Conservation (phyloP, 1,140 invertebrate species). For the Drosophila miranda region DNA sequence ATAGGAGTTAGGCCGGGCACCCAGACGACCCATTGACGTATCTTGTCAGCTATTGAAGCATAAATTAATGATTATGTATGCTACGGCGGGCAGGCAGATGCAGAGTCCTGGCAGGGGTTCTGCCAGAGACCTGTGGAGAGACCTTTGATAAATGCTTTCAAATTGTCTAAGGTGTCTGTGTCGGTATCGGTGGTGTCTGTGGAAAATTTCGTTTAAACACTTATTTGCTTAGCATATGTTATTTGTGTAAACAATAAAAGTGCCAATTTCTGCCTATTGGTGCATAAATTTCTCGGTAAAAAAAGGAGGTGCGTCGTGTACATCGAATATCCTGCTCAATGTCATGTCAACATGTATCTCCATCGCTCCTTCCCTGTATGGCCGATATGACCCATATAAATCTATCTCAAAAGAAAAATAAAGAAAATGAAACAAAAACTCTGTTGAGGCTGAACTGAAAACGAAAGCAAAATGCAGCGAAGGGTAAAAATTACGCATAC, state of each 20-base stretch:
- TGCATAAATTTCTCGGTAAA: slow-evolving; percentile 59
- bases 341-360: slow-evolving; percentile 38
- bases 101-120: neutral
- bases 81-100: neutral
- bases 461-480: slow-evolving; percentile 72
- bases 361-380: neutral
- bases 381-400: slow-evolving; percentile 70
- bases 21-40: slow-evolving; percentile 79
- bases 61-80: slow-evolving; percentile 76
- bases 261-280: slow-evolving; percentile 70
- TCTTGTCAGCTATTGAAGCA: slow-evolving; percentile 79
- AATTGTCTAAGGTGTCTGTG: slow-evolving; percentile 27
- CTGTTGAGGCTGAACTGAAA: slow-evolving; percentile 20
- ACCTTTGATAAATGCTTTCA: slow-evolving; percentile 43
- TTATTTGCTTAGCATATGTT: slow-evolving; percentile 56
- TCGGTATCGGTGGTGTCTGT: neutral
- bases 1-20: slow-evolving; percentile 36
- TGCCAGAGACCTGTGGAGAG: slow-evolving; percentile 1
- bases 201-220: slow-evolving; percentile 24
- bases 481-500: slow-evolving; percentile 81
- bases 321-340: slow-evolving; percentile 33
- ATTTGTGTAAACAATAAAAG: slow-evolving; percentile 64
- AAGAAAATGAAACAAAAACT: neutral
- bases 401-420: slow-evolving; percentile 56
- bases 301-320: slow-evolving; percentile 56